Base-by-base conservation (phyloP, 2,888 invertebrate species). In the Eupithecia subumbrata region DNA sequence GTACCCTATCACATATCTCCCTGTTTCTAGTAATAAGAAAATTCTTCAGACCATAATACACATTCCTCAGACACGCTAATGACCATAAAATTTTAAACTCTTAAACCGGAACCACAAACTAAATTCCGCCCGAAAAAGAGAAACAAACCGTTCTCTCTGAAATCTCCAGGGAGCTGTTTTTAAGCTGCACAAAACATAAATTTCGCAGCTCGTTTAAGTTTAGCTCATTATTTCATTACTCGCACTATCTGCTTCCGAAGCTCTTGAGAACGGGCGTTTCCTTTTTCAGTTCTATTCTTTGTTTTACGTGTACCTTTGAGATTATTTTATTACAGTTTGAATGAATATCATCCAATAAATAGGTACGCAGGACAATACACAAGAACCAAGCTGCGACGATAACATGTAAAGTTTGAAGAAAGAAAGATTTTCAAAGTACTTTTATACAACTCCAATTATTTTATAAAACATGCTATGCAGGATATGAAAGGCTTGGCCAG, bases 141-240 rank as follows among this genome's bases (percentile, higher is more conserved):
- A 88, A 90, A 89, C 90, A 63, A 73, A 91, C 91, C 87, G 90
- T 86, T 91, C 92, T 91, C 90, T 86, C 85, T 88, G 85, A 87
- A 92, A 92, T 91, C 92, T 90, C 92, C 82, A 81, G 90, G 85
- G 92, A 90, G 91, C 89, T 89, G 91, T 92, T 93, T 93, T 92
- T 91, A 92, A 93, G 91, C 91, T 90, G 90, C 85, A 91, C 90
- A 89, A 93, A 93, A 93, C 91, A 92, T 92, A 92, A 90, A 92
- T 93, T 94, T 91, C 87, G 90, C 91, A 92, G 93, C 91, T 92
- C 90, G 91, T 92, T 93, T 89, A 90, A 92, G 91, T 91, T 93
- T 88, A 90, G 89, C 91, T 93, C 91, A 93, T 93, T 93, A 93
- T 92, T 92, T 92, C 89, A 92, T 93, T 92, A 92, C 86, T 85